A percentile compares a stretch with the other conserved stretches of the same genome.
These are phyloP conservation scores for Muschampia plurimacula DNA, from an alignment of 2,888 invertebrate genomes.

Conservation along the genomic window DNA sequence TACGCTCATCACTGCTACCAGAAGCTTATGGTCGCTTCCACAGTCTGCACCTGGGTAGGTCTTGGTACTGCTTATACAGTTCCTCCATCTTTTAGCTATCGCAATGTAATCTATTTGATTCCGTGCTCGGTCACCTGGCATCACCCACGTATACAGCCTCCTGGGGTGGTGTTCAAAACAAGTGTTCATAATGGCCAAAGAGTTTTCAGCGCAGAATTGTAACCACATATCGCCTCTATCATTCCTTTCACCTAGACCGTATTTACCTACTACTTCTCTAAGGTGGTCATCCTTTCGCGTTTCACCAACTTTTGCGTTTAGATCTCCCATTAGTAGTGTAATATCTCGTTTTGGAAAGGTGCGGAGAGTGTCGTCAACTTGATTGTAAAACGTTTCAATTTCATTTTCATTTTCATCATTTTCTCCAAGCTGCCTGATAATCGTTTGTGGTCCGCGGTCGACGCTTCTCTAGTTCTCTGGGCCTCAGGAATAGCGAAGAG, in stretches of 20 bases:
- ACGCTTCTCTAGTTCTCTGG: too few relatives aligned
- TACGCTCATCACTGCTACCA: neutral
- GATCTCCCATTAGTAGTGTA: neutral
- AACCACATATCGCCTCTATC: neutral
- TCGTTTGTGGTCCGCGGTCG: too few relatives aligned
- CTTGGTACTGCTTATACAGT: neutral
- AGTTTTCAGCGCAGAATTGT: conserved; percentile 1
- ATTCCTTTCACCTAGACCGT: neutral
- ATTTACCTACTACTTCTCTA: neutral
- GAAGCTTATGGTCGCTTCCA: neutral
- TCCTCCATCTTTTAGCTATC: neutral
- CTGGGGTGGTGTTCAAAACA: neutral
- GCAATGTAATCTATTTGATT: conserved; percentile 1
- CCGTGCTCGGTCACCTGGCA: neutral
- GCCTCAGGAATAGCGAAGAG: too few relatives aligned
- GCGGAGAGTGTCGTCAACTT: neutral
- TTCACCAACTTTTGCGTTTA: neutral
- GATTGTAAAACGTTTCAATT: neutral
- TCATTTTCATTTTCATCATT: neutral
- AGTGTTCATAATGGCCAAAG: neutral
- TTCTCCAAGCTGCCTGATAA: too few relatives aligned
- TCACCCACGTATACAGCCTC: neutral
- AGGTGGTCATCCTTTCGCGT: neutral
- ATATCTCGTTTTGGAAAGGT: neutral
- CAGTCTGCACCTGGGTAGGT: neutral